Evolutionary conservation across 1,140 invertebrate genomes (phyloP).

Genomic region (Ips nitidus): DNA sequence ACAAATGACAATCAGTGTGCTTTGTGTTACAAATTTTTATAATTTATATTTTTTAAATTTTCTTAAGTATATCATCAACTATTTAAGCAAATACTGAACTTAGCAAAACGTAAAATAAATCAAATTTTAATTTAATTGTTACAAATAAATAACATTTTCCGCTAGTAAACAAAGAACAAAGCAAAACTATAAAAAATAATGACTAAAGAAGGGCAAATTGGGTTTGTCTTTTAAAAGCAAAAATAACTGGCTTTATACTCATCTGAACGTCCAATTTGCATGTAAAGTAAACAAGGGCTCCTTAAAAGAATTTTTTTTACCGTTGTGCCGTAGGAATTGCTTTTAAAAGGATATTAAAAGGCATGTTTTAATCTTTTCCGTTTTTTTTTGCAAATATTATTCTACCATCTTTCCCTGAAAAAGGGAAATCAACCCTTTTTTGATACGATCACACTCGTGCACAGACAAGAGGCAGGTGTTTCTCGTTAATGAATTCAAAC

Average conservation of each 20-base stretch:
- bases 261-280: conserved; percentile 11
- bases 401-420: background rate
- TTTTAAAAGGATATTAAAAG: conserved; percentile 7
- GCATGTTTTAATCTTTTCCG: conserved; percentile 3
- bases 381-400: background rate
- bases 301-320: conserved; percentile 4
- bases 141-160: too few species aligned
- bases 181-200: background rate
- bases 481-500: background rate
- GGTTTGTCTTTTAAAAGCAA: background rate
- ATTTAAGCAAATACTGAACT: too few species aligned
- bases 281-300: conserved; percentile 7
- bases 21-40: too few species aligned
- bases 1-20: too few species aligned
- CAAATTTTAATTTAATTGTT: too few species aligned
- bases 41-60: too few species aligned
- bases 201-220: conserved; percentile 4
- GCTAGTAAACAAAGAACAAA: too few species aligned
- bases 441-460: background rate
- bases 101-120: too few species aligned
- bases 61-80: too few species aligned
- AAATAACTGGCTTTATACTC: conserved; percentile 6
- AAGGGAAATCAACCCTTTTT: background rate
- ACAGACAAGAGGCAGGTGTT: conserved; percentile 1
- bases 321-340: background rate